Conservation (phyloP, 2,113 vertebrate genomes). For the Silurus asotus region DNA sequence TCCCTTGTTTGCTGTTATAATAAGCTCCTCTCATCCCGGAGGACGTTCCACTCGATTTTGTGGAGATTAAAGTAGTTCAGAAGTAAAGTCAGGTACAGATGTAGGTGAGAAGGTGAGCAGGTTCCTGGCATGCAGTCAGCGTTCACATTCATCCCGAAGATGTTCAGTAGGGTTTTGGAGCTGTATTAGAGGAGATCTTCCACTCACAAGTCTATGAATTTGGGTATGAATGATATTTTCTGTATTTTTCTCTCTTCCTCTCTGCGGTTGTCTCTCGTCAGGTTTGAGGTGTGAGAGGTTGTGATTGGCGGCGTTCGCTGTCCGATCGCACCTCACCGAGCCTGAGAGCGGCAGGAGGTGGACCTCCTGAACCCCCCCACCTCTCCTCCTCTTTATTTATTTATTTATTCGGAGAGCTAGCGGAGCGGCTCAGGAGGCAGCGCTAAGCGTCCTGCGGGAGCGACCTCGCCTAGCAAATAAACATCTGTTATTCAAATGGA, state of each 20-base stretch:
- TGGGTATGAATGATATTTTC: no score
- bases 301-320: not conserved
- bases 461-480: slow-evolving; percentile 50
- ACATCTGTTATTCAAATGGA: slow-evolving; percentile 65
- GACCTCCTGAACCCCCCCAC: not conserved
- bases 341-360: slow-evolving; percentile 19
- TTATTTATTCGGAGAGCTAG: slow-evolving; percentile 52
- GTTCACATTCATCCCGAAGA: no score
- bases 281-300: not conserved
- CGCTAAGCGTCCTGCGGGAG: slow-evolving; percentile 44
- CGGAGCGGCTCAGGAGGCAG: slow-evolving; percentile 31
- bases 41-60: no score
- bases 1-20: no score
- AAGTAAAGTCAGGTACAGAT: no score
- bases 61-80: no score
- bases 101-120: no score
- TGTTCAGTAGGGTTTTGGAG: no score
- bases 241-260: not conserved
- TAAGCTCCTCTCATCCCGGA: no score
- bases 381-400: slow-evolving; percentile 37
- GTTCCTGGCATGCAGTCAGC: no score
- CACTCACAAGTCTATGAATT: no score
- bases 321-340: not conserved
- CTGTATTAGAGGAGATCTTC: no score
- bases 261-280: not conserved